Base-by-base conservation (phyloP, 2,113 vertebrate species). In the Pygoscelis antarcticus region DNA sequence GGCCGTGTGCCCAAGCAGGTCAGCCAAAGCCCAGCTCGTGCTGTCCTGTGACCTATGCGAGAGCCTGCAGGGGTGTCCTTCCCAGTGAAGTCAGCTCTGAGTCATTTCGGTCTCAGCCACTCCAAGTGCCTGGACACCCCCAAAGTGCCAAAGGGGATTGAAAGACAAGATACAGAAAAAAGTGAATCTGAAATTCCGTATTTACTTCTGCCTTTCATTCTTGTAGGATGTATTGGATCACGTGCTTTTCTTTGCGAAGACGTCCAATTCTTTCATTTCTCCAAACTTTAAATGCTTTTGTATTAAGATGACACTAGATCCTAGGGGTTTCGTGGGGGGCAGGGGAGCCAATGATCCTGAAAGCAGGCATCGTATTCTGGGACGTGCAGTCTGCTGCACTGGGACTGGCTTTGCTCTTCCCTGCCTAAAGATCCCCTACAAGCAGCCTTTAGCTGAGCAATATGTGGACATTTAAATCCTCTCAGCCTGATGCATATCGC, bases 191-290 rank as follows among this genome's bases (percentile, higher is more conserved):
- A 26, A 46, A 1, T 54, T 22, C 51, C 27, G 4, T 51, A 32
- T 49, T 64, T 34, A 2, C 54, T 90, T 42, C 38, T 46, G 66
- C 6, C 55, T 93, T 42, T 51, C 3, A 0, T 51, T 61, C 25
- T 8, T 15, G 20, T 7, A 8, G 55, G 27, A 2, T n/a, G 1
- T 3, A 1, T 1, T 1, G 46, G 18, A 23, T 36, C 47, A 0
- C 0, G 1, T 46, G 66, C 16, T 65, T 46, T 68, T 61, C 54
- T 80, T 42, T 54, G 42, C 1, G 0, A 18, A 55, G 44, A 30
- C 4, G 0, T 26, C 10, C 38, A 18, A 1, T 52, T 42, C 66
- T 36, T 42, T 19, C 6, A 2, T 68, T 70, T 47, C 42, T 87
- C 6, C 21, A 5, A 20, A 4, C 34, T 47, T 22, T 0, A 27